Percentiles rank a stretch among this genome's conserved stretches.
These are phyloP conservation scores for Drosophila sordidapex DNA, from an alignment of 2,888 invertebrate genomes.

Conservation along the genomic window DNA sequence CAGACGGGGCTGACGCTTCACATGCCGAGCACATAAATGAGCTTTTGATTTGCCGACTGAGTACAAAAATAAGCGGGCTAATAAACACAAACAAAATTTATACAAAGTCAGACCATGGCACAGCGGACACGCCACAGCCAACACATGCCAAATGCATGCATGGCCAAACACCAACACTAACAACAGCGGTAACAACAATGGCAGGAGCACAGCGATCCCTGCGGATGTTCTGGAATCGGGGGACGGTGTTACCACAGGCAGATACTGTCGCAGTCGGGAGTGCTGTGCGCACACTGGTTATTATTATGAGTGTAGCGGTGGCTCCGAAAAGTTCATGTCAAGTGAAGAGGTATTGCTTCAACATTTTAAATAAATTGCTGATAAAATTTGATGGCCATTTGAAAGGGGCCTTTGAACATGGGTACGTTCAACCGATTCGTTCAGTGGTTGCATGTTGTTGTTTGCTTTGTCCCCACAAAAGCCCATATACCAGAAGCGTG, in stretches of 20 bases:
- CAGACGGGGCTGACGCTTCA: slow-evolving; percentile 1
- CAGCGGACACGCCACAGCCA: slow-evolving; percentile 64
- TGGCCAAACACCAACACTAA: slow-evolving; percentile 27
- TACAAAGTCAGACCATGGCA: slow-evolving; percentile 54
- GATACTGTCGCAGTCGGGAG: slow-evolving; percentile 26
- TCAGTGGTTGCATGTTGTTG: slow-evolving; percentile 41
- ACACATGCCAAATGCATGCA: slow-evolving; percentile 53
- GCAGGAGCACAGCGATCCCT: slow-evolving; percentile 15
- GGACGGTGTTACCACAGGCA: slow-evolving; percentile 2
- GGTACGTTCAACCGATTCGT: slow-evolving; percentile 12
- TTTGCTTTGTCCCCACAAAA: slow-evolving; percentile 38
- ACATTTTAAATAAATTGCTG: slow-evolving; percentile 76
- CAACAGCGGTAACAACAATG: slow-evolving; percentile 15
- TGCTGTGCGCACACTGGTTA: slow-evolving; percentile 50
- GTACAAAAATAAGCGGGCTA: slow-evolving; percentile 53
- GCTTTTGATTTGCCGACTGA: slow-evolving; percentile 71
- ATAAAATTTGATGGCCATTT: slow-evolving; percentile 69
- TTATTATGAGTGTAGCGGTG: slow-evolving; percentile 35
- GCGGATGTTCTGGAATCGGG: neutral
- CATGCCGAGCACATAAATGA: slow-evolving; percentile 58
- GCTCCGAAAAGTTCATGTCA: slow-evolving; percentile 37
- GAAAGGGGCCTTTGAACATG: slow-evolving; percentile 32
- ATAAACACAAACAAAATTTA: slow-evolving; percentile 64
- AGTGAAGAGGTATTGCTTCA: slow-evolving; percentile 60
- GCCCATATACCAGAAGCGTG: slow-evolving; percentile 19